phyloP scores from a whole-genome alignment of 2,113 vertebrate species.

The Deroptyus accipitrinus region DNA sequence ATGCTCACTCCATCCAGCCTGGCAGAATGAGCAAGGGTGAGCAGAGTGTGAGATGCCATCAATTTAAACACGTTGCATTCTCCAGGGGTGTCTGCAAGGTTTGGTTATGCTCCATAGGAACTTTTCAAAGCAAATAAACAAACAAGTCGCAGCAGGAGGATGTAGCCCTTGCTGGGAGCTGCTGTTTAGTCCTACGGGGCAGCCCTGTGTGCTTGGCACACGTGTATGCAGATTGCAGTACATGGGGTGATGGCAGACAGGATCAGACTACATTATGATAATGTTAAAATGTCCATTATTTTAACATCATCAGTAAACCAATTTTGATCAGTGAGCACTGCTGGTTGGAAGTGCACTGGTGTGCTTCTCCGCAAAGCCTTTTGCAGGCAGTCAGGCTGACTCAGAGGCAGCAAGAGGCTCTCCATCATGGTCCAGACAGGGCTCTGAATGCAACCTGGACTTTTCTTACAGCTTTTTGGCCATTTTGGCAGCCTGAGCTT shows the following conservation, averaged over 20 bases:
- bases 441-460: not conserved
- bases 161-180: not conserved
- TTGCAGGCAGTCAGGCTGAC: not conserved
- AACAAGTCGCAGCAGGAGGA: not conserved
- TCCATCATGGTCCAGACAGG: not conserved
- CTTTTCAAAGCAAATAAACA: not conserved
- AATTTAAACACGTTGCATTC: not conserved
- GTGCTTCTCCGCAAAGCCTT: not conserved
- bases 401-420: not conserved
- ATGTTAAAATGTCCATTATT: not conserved
- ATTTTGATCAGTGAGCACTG: accelerated
- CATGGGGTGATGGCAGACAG: accelerated
- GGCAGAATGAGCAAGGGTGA: not conserved
- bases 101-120: not conserved
- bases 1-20: not conserved
- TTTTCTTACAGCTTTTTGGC: not conserved
- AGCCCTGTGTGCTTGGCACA: accelerated
- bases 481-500: not conserved
- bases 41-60: accelerated
- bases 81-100: not conserved
- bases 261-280: not conserved
- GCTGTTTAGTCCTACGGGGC: not conserved
- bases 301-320: not conserved
- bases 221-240: not conserved
- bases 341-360: not conserved